Base-by-base conservation (phyloP, 2,113 vertebrate species). In the Pseudopodoces humilis region DNA sequence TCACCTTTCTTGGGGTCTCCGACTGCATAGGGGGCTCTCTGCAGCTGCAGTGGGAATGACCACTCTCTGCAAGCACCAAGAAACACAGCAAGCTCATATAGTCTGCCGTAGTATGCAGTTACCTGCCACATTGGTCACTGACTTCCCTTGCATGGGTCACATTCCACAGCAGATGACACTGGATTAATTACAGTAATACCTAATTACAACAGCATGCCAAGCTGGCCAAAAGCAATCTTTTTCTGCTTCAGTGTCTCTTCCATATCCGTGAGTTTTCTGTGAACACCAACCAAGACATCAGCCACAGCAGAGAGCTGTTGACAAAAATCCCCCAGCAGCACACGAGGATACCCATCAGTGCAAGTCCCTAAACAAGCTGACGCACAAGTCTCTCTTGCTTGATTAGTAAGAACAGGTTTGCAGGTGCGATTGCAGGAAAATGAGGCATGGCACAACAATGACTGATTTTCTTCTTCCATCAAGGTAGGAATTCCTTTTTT, bases 161-260 rank as follows among this genome's bases (percentile, higher is more conserved):
- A 76, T 62, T 86, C 59, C 3, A 9, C 60, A 91, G 44, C 31
- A 59, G 56, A 68, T 52, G 41, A 68, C 0, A 2, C 0, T 63
- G 70, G 35, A 79, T 82, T 92, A 64, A 87, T 80, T 84, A 84
- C 60, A 86, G 68, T 28, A 86, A 81, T 13, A 59, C 17, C 10
- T 41, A 84, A 92, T 80, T 81, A 83, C 12, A 80, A 41, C 25
- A 41, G 30, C 35, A 31, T 33, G 35, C 20, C 46, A 83, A 50
- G 19, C 4, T 49, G 46, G 37, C 10, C 46, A 69, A 41, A 83
- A 19, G 30, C 13, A 49, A 90, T 72, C n/a, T 27, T 35, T 3
- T 69, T 19, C 37, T 87, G 22, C 70, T 80, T 77, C 16, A 21
- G 18, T 11, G 5, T 49, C 31, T 77, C 71, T 59, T 83, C 62